phyloP scores from a whole-genome alignment of 2,888 invertebrate species.

The Polyommatus icarus region DNA sequence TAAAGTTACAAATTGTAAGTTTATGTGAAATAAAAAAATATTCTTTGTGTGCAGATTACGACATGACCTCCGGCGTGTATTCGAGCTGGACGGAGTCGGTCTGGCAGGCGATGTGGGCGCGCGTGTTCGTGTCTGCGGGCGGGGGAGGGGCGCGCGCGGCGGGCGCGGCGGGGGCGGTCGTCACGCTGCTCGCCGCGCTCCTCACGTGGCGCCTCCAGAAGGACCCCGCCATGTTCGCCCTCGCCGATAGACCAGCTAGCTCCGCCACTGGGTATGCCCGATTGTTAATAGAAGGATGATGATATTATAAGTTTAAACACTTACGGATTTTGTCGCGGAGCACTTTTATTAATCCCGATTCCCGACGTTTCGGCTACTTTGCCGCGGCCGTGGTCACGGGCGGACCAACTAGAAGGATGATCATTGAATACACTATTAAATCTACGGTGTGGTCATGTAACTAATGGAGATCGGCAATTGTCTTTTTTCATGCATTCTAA shows the following conservation, averaged over 20 bases:
- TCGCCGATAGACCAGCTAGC: slow-evolving; percentile 39
- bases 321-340: too few relatives aligned
- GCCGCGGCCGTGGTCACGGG: too few relatives aligned
- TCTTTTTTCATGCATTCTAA: too few relatives aligned
- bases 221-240: slow-evolving; percentile 53
- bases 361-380: too few relatives aligned
- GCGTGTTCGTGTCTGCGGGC: slow-evolving; percentile 89
- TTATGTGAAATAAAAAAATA: too few relatives aligned
- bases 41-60: slow-evolving; percentile 64
- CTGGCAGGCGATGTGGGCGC: slow-evolving; percentile 87
- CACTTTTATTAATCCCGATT: too few relatives aligned
- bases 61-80: slow-evolving; percentile 87
- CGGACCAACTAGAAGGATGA: background rate
- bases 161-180: slow-evolving; percentile 49
- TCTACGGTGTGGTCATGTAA: too few relatives aligned
- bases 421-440: background rate
- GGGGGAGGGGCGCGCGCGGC: slow-evolving; percentile 65
- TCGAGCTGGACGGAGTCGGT: slow-evolving; percentile 95
- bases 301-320: too few relatives aligned
- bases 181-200: slow-evolving; percentile 53
- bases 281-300: background rate
- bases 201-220: slow-evolving; percentile 60
- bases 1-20: too few relatives aligned
- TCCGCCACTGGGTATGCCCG: slow-evolving; percentile 54
- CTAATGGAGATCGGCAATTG: background rate